Conservation (phyloP, 2,888 invertebrate genomes). For the Sycophila texana region DNA sequence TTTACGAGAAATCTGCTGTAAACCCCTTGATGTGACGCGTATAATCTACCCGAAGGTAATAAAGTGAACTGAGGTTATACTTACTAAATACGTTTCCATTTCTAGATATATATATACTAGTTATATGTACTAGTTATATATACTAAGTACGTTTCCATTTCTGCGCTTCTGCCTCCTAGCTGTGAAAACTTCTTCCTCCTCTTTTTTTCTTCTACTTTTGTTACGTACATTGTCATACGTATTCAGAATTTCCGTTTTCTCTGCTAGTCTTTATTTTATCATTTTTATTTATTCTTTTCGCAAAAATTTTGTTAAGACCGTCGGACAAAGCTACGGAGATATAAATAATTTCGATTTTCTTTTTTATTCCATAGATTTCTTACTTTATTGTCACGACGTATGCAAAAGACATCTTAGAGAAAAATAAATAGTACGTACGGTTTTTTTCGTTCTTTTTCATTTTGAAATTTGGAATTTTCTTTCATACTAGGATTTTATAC, state of each 20-base stretch:
- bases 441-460: background rate
- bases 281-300: conserved; percentile 37
- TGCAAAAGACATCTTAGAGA: conserved; percentile 42
- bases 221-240: conserved; percentile 57
- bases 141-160: conserved; percentile 42
- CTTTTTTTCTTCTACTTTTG: conserved; percentile 48
- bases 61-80: too few species aligned
- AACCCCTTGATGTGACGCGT: conserved; percentile 42
- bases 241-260: conserved; percentile 53
- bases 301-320: conserved; percentile 47
- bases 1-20: conserved; percentile 47
- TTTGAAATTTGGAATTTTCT: conserved; percentile 23
- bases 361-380: conserved; percentile 30
- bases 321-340: conserved; percentile 52
- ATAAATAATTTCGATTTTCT: conserved; percentile 29
- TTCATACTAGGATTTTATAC: background rate
- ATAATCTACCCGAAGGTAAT: background rate
- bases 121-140: conserved; percentile 40
- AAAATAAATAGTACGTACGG: conserved; percentile 43
- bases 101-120: background rate
- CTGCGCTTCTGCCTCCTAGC: conserved; percentile 52
- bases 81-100: background rate
- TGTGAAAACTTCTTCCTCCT: conserved; percentile 47
- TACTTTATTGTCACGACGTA: conserved; percentile 52
- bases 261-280: conserved; percentile 48